Percentiles rank a stretch among this genome's conserved stretches.
Evolutionary conservation across 2,797 vertebrate genomes (phyloP).

Genomic region (Malurus leucopterus): DNA sequence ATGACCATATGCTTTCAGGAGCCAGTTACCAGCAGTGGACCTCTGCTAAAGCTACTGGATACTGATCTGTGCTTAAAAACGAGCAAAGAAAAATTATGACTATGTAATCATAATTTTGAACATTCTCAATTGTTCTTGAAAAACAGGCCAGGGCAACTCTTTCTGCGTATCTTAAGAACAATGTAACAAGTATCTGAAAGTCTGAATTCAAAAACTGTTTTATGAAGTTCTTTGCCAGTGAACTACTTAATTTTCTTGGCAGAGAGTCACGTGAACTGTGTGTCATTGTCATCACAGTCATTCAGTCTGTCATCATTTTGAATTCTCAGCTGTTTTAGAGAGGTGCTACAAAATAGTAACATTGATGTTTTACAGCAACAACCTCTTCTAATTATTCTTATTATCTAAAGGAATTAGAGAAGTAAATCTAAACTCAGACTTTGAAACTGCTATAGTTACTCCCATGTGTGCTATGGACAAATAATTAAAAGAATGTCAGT

Average conservation of each 20-base stretch:
- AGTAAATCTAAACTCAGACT: neutral
- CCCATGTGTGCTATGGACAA: neutral
- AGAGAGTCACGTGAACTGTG: neutral
- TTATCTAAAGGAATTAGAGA: neutral
- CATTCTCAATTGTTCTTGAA: neutral
- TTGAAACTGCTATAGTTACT: neutral
- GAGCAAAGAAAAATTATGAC: neutral
- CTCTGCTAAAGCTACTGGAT: neutral
- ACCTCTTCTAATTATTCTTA: neutral
- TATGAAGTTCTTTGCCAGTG: neutral
- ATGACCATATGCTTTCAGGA: neutral
- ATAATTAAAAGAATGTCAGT: neutral
- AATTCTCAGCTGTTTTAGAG: neutral
- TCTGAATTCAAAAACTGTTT: neutral
- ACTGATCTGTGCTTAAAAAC: neutral
- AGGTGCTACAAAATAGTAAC: neutral
- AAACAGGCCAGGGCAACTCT: neutral
- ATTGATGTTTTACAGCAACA: neutral
- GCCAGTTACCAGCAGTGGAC: neutral
- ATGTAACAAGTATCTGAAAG: neutral
- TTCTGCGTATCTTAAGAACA: neutral
- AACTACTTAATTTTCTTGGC: neutral
- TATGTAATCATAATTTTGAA: neutral
- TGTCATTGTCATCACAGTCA: neutral
- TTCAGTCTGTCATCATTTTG: neutral